phyloP scores from a whole-genome alignment of 2,113 vertebrate species.

The Loxodonta africana region DNA sequence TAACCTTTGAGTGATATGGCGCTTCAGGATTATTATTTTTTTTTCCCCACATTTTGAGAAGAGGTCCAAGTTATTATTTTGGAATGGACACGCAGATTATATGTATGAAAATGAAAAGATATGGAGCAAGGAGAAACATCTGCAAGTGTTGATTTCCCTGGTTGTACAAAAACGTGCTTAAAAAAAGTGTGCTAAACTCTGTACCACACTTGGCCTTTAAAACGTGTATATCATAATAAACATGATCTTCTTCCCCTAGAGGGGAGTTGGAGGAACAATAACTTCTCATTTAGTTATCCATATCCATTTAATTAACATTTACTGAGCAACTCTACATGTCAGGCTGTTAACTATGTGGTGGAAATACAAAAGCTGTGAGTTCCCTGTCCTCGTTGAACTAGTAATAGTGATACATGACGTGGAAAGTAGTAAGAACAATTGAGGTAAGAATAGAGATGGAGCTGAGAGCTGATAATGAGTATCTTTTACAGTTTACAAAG shows the following conservation, averaged over 20 bases:
- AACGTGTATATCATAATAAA: neutral
- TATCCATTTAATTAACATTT: neutral
- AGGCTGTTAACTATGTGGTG: neutral
- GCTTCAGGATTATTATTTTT: neutral
- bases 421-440: neutral
- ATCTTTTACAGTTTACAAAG: neutral
- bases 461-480: neutral
- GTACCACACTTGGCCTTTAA: neutral
- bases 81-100: neutral
- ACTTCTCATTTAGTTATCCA: neutral
- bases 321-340: neutral
- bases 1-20: rapidly evolving
- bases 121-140: neutral
- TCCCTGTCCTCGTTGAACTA: neutral
- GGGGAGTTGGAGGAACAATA: neutral
- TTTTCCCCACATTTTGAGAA: neutral
- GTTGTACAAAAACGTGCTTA: neutral
- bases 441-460: neutral
- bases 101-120: neutral
- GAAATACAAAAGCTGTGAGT: neutral
- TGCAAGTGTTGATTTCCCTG: neutral
- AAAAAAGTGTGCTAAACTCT: neutral
- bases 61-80: neutral
- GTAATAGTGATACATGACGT: neutral
- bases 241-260: neutral